A percentile compares a stretch with the other conserved stretches of the same genome.
Evolutionary conservation across 2,113 vertebrate species (phyloP).

Genomic region (Peucedramus taeniatus): DNA sequence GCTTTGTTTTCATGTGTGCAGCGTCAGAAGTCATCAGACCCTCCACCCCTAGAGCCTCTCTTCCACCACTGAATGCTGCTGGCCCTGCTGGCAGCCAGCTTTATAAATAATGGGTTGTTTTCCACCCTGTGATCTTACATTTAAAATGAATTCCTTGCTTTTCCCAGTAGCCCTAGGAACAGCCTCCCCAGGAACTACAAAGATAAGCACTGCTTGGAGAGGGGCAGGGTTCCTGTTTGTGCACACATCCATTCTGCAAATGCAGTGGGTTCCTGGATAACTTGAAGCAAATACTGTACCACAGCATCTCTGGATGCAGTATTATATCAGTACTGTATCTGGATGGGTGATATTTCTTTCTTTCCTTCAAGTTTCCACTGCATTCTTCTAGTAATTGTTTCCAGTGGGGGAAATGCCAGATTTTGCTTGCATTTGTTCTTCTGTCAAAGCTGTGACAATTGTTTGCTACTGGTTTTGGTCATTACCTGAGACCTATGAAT

Average conservation of each 20-base stretch:
- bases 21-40: neutral
- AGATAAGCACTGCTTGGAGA: neutral
- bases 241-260: neutral
- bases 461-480: neutral
- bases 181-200: neutral
- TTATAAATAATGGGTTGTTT: neutral
- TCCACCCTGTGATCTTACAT: neutral
- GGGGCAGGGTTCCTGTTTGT: neutral
- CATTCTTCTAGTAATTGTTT: neutral
- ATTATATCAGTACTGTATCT: neutral
- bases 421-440: neutral
- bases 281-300: neutral
- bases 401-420: neutral
- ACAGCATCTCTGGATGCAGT: neutral
- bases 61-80: neutral
- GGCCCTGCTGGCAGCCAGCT: neutral
- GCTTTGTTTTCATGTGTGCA: conserved; percentile 34
- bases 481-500: neutral
- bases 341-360: neutral
- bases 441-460: neutral
- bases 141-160: neutral
- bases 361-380: neutral
- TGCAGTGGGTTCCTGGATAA: neutral
- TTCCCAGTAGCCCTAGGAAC: neutral
- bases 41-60: neutral